phyloP scores from a whole-genome alignment of 2,888 invertebrate genomes.

The Sarcophaga subvicina region DNA sequence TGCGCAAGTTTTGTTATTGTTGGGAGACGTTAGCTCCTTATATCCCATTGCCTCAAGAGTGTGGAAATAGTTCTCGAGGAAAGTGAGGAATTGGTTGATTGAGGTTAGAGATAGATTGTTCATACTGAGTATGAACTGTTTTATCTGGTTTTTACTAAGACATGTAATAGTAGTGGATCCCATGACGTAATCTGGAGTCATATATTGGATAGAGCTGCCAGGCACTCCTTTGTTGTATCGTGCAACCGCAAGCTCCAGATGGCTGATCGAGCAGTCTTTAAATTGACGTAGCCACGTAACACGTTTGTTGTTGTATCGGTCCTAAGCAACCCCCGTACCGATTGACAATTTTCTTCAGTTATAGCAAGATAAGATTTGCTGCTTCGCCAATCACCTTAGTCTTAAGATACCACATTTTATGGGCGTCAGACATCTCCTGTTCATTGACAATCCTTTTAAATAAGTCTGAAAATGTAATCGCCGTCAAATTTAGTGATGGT shows the following conservation, averaged over 20 bases:
- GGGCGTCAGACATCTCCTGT: too few relatives aligned
- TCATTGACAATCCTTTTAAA: too few relatives aligned
- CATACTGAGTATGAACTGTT: conserved; percentile 9
- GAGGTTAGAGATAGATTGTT: not conserved
- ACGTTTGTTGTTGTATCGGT: too few relatives aligned
- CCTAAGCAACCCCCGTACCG: too few relatives aligned
- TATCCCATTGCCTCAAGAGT: not conserved
- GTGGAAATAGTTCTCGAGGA: not conserved
- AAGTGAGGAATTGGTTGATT: conserved; percentile 1
- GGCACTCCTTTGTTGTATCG: conserved; percentile 11
- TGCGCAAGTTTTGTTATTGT: too few relatives aligned
- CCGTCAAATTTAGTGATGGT: too few relatives aligned
- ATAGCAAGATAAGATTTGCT: not conserved
- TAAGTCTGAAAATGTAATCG: too few relatives aligned
- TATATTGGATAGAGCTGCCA: conserved; percentile 1
- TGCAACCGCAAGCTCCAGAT: conserved; percentile 5
- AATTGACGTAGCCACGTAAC: conserved; percentile 3
- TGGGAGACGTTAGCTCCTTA: too few relatives aligned
- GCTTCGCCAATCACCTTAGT: too few relatives aligned
- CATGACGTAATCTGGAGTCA: not conserved
- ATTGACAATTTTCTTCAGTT: not conserved
- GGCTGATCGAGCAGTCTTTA: not conserved
- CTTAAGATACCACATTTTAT: too few relatives aligned
- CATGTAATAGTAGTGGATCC: not conserved
- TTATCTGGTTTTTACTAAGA: not conserved